phyloP scores from a whole-genome alignment of 2,797 vertebrate species.

The Onychomys leucogaster region DNA sequence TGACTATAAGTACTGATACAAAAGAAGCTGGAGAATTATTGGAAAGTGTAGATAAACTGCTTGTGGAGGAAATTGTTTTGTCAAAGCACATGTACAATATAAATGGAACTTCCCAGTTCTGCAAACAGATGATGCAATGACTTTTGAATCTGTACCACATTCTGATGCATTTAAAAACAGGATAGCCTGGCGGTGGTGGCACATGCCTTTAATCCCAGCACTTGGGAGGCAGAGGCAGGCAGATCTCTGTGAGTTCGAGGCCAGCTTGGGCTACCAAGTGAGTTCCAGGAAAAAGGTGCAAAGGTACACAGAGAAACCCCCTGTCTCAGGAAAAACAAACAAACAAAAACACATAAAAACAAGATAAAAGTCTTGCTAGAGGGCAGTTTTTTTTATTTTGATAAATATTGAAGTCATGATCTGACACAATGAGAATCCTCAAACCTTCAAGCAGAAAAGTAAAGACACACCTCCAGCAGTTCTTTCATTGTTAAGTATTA shows the following conservation, averaged over 20 bases:
- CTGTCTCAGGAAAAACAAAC: too few relatives aligned
- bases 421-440: not conserved
- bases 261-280: too few relatives aligned
- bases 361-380: not conserved
- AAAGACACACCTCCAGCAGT: not conserved
- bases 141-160: not conserved
- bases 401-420: not conserved
- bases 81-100: not conserved
- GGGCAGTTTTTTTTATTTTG: not conserved
- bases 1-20: not conserved
- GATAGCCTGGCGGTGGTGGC: too few relatives aligned
- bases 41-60: not conserved
- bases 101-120: not conserved
- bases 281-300: too few relatives aligned
- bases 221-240: too few relatives aligned
- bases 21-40: constrained; percentile 3
- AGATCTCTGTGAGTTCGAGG: too few relatives aligned
- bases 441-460: not conserved
- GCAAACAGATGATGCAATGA: not conserved
- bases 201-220: too few relatives aligned
- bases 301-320: too few relatives aligned
- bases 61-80: not conserved
- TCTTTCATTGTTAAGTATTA: not conserved
- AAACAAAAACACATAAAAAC: too few relatives aligned
- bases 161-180: not conserved